phyloP scores from a whole-genome alignment of 2,888 invertebrate genomes.

The Drosophila mulleri region DNA sequence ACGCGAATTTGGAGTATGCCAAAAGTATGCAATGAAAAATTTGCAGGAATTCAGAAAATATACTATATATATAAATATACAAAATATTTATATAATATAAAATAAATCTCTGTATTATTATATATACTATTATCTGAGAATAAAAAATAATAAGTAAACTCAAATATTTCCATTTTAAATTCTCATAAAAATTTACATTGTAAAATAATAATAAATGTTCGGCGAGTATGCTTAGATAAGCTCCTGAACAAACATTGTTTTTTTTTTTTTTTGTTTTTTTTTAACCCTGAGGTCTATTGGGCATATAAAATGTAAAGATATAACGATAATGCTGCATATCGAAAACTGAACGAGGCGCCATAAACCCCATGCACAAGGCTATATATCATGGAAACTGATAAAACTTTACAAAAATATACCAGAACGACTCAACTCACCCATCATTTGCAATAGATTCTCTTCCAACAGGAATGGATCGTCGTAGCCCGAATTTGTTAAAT shows the following conservation, averaged over 20 bases:
- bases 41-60: neutral
- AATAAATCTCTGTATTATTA: neutral
- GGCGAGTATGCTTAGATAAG: constrained; percentile 25
- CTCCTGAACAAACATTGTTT: neutral
- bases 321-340: constrained; percentile 16
- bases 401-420: neutral
- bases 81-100: neutral
- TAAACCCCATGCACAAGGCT: neutral
- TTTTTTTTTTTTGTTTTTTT: neutral
- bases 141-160: neutral
- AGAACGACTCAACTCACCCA: constrained; percentile 77
- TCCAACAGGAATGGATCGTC: constrained; percentile 84
- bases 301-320: constrained; percentile 34
- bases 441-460: constrained; percentile 84
- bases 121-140: neutral
- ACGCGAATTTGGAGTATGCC: neutral
- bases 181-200: neutral
- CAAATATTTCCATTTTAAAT: neutral
- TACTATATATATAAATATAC: neutral
- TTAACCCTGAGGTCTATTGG: constrained; percentile 28
- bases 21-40: constrained; percentile 19
- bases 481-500: constrained; percentile 79
- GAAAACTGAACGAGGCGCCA: constrained; percentile 10
- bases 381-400: constrained; percentile 1
- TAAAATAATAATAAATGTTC: constrained; percentile 4